These are phyloP conservation scores for Trematomus bernacchii DNA, from an alignment of 2,797 vertebrate species.

Conservation along the genomic window DNA sequence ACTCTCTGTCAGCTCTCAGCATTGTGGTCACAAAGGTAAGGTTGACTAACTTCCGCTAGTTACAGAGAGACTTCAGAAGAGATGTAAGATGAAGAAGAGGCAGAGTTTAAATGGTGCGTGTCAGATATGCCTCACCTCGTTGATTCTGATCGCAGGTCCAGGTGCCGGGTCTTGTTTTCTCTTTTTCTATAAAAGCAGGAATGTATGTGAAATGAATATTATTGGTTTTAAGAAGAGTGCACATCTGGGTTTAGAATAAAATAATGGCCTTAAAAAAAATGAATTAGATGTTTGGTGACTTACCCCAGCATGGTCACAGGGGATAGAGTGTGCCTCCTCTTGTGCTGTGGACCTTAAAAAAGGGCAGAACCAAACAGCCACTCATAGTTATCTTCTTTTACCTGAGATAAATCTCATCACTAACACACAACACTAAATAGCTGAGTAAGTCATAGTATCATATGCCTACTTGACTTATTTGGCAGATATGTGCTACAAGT, in stretches of 20 bases:
- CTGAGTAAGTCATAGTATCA: background rate
- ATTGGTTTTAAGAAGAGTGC: background rate
- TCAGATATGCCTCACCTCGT: slow-evolving; percentile 75
- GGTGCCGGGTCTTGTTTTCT: slow-evolving; percentile 84
- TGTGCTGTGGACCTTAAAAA: slow-evolving; percentile 63
- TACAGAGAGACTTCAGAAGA: slow-evolving; percentile 37
- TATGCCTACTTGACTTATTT: background rate
- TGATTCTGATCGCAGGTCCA: slow-evolving; percentile 72
- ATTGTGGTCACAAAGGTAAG: slow-evolving; percentile 73
- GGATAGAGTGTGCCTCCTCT: slow-evolving; percentile 65
- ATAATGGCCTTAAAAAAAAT: background rate
- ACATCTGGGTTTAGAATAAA: background rate
- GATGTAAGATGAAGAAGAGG: slow-evolving; percentile 6
- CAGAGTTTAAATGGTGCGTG: background rate
- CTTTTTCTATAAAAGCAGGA: slow-evolving; percentile 84
- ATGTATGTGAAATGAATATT: slow-evolving; percentile 12
- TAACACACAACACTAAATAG: background rate
- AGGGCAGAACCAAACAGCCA: background rate
- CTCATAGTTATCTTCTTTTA: background rate
- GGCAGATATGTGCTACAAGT: background rate
- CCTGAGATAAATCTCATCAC: background rate
- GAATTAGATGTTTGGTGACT: slow-evolving; percentile 26
- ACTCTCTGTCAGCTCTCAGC: slow-evolving; percentile 20
- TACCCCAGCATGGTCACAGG: slow-evolving; percentile 84
- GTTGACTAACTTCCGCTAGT: slow-evolving; percentile 74